A percentile compares a stretch with the other conserved stretches of the same genome.
Conservation (phyloP, 2,888 invertebrate species). For the Artemia sp. region DNA sequence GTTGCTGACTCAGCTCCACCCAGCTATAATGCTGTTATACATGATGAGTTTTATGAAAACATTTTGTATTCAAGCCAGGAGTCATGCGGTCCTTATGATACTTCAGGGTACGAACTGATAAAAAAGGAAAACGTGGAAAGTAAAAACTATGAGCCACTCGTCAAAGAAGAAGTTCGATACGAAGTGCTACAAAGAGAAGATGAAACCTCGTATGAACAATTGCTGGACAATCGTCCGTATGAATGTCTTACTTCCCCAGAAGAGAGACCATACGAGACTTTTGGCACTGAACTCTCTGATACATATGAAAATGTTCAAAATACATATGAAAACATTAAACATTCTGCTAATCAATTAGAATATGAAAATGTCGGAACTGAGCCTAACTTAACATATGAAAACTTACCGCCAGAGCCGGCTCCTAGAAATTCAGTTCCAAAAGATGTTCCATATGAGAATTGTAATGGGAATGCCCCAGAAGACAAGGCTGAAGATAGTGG, state of each 20-base stretch:
- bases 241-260: neutral
- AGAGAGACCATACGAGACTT: slow-evolving; percentile 26
- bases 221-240: neutral
- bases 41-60: slow-evolving; percentile 5
- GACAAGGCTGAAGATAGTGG: slow-evolving; percentile 15
- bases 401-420: slow-evolving; percentile 2
- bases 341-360: neutral
- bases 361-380: slow-evolving; percentile 18
- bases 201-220: neutral
- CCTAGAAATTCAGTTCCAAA: neutral
- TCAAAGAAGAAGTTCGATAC: neutral
- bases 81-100: neutral
- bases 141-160: neutral
- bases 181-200: neutral
- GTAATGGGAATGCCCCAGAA: neutral
- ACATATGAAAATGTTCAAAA: slow-evolving; percentile 24
- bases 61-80: neutral
- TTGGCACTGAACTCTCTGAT: slow-evolving; percentile 27
- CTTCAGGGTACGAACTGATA: slow-evolving; percentile 4
- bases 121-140: too few relatives aligned
- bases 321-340: slow-evolving; percentile 2
- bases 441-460: slow-evolving; percentile 20
- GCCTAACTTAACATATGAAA: neutral
- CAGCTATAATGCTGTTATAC: slow-evolving; percentile 1
- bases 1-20: neutral